These are phyloP conservation scores for Selene dorsalis DNA, from an alignment of 2,797 vertebrate genomes.

Conservation along the genomic window DNA sequence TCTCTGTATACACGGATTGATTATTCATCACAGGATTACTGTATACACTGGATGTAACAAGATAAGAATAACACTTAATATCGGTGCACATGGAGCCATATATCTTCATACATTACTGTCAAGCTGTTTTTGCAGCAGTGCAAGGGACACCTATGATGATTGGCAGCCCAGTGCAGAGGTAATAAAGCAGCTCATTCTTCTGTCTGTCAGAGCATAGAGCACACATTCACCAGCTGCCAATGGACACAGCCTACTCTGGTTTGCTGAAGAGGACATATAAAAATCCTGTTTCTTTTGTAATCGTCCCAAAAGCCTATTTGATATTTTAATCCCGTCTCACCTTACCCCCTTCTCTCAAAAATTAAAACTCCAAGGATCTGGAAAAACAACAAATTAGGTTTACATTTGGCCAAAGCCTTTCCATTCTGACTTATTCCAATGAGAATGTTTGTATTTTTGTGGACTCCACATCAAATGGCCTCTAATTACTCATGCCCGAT, in stretches of 20 bases:
- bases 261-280: constrained; percentile 64
- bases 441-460: constrained; percentile 62
- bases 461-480: constrained; percentile 58
- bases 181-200: constrained; percentile 82
- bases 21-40: constrained; percentile 10
- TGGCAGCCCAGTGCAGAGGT: constrained; percentile 65
- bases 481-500: constrained; percentile 38
- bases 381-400: constrained; percentile 69
- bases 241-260: constrained; percentile 71
- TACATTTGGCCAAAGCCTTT: constrained; percentile 60
- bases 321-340: constrained; percentile 79
- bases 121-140: constrained; percentile 58
- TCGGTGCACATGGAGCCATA: constrained; percentile 46
- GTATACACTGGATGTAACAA: constrained; percentile 3
- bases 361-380: constrained; percentile 48
- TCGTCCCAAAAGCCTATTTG: constrained; percentile 76
- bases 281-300: constrained; percentile 84
- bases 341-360: constrained; percentile 53
- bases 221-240: constrained; percentile 81
- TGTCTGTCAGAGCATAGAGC: constrained; percentile 82
- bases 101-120: constrained; percentile 39
- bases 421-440: constrained; percentile 57
- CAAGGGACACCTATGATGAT: constrained; percentile 70
- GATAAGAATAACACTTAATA: constrained; percentile 31
- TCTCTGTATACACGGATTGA: constrained; percentile 7